Evolutionary conservation across 2,797 vertebrate genomes (phyloP).

Genomic region (Urophycis tenuis): DNA sequence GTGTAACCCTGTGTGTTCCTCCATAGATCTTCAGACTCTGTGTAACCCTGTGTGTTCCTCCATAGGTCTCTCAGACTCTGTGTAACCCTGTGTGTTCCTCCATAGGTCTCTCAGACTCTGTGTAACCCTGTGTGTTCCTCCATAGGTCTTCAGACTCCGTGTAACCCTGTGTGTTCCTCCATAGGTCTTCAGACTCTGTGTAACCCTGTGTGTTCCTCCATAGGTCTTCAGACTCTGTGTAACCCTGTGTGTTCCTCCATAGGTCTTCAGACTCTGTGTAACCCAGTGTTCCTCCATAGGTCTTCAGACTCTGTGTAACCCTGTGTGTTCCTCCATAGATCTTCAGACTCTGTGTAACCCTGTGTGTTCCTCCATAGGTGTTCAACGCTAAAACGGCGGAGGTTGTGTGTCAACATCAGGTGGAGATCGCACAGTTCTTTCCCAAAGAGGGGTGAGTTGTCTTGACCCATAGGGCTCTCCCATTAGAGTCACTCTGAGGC

Average conservation of each 20-base stretch:
- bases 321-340: slow-evolving; percentile 68
- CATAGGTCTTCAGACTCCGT: slow-evolving; percentile 79
- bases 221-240: slow-evolving; percentile 78
- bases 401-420: slow-evolving; percentile 88
- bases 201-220: slow-evolving; percentile 26
- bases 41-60: slow-evolving; percentile 17
- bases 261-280: slow-evolving; percentile 78
- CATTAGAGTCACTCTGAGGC: not conserved
- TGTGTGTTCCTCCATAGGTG: slow-evolving; percentile 69
- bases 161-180: slow-evolving; percentile 27
- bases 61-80: slow-evolving; percentile 72
- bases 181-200: slow-evolving; percentile 78
- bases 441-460: slow-evolving; percentile 89
- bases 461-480: no score
- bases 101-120: slow-evolving; percentile 72
- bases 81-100: slow-evolving; percentile 17
- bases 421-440: slow-evolving; percentile 89
- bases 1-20: slow-evolving; percentile 9
- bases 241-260: slow-evolving; percentile 31
- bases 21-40: slow-evolving; percentile 79
- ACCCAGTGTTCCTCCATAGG: slow-evolving; percentile 64
- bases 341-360: slow-evolving; percentile 56
- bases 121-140: slow-evolving; percentile 17
- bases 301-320: slow-evolving; percentile 69
- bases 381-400: slow-evolving; percentile 92